Conservation (phyloP, 2,888 invertebrate species). For the Eupithecia inturbata region DNA sequence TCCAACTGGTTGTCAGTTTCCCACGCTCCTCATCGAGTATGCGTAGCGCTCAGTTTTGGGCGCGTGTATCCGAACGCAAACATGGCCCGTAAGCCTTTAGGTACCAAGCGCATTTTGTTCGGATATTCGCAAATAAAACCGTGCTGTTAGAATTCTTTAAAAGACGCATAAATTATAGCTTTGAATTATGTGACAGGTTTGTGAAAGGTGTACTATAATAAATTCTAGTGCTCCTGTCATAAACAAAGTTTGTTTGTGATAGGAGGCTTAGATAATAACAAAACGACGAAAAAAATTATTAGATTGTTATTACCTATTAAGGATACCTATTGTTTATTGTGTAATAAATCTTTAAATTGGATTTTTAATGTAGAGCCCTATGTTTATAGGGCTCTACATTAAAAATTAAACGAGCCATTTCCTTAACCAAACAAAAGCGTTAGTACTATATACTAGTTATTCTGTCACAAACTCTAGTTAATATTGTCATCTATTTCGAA, state of each 20-base stretch:
- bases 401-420: neutral
- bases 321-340: neutral
- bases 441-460: too few species aligned
- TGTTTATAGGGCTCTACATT: neutral
- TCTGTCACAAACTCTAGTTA: too few species aligned
- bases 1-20: conserved; percentile 48
- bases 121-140: conserved; percentile 26
- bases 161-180: neutral
- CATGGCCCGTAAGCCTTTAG: conserved; percentile 58
- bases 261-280: neutral
- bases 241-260: neutral
- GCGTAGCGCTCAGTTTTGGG: conserved; percentile 61
- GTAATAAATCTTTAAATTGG: neutral
- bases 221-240: too few species aligned
- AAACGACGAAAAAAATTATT: neutral
- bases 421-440: neutral
- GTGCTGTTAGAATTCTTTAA: conserved; percentile 17
- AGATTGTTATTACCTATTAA: neutral
- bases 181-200: too few species aligned
- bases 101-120: conserved; percentile 58
- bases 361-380: too few species aligned
- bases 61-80: conserved; percentile 54
- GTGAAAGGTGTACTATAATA: too few species aligned
- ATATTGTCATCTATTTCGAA: neutral
- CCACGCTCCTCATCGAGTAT: conserved; percentile 67